Percentiles rank a stretch among this genome's conserved stretches.
These are phyloP conservation scores for Scaptodrosophila latifasciaeformis DNA, from an alignment of 2,888 invertebrate genomes.

Conservation along the genomic window DNA sequence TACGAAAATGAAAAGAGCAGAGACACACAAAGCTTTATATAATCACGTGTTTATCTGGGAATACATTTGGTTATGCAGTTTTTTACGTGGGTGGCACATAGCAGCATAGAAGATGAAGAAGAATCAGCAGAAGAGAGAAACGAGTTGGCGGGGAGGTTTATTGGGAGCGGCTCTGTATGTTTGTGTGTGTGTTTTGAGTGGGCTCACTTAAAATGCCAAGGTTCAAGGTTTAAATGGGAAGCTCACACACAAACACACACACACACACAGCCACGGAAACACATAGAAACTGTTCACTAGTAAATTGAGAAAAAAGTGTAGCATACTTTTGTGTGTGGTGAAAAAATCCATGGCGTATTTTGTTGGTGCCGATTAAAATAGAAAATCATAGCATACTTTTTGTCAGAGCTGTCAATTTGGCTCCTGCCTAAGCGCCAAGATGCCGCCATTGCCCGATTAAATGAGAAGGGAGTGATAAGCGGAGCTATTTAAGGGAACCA, in stretches of 20 bases:
- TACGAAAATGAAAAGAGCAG: too few relatives aligned
- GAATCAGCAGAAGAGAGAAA: too few relatives aligned
- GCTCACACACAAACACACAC: background rate
- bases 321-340: slow-evolving; percentile 33
- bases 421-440: too few relatives aligned
- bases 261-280: slow-evolving; percentile 8
- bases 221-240: slow-evolving; percentile 46
- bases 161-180: too few relatives aligned
- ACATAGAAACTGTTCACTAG: background rate
- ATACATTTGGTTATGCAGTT: slow-evolving; percentile 18
- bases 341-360: too few relatives aligned
- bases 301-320: slow-evolving; percentile 2
- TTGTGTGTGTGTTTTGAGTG: slow-evolving; percentile 18
- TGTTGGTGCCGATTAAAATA: too few relatives aligned
- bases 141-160: too few relatives aligned
- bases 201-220: slow-evolving; percentile 41
- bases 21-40: slow-evolving; percentile 2
- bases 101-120: too few relatives aligned
- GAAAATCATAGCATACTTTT: slow-evolving; percentile 19
- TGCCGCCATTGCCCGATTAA: too few relatives aligned
- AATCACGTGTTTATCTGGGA: slow-evolving; percentile 61
- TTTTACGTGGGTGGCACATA: slow-evolving; percentile 15
- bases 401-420: too few relatives aligned
- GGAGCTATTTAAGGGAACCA: background rate
- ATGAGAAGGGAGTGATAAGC: too few relatives aligned